Conservation (phyloP, 2,113 vertebrate genomes). For the Apaloderma vittatum region DNA sequence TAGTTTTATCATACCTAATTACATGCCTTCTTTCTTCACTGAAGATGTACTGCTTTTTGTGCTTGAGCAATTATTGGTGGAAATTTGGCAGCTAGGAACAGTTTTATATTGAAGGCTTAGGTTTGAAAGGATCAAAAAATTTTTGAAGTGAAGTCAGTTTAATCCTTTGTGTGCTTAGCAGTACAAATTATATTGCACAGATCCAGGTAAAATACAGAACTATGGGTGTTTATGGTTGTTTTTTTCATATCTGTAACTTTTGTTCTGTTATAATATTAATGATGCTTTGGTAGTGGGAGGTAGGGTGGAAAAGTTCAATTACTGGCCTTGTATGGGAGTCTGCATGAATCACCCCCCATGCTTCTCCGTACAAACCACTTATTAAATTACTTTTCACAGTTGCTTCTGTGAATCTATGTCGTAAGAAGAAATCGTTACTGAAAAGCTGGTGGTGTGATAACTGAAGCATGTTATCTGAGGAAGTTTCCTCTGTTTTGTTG, state of each 20-base stretch:
- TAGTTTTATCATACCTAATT: background rate
- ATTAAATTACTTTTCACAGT: background rate
- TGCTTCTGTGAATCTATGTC: background rate
- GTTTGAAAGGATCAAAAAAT: background rate
- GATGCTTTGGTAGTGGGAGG: background rate
- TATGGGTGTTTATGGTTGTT: background rate
- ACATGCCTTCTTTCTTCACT: background rate
- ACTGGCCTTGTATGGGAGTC: background rate
- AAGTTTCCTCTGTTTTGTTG: background rate
- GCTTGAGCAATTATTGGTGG: background rate
- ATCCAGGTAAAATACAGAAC: background rate
- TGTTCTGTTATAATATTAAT: background rate
- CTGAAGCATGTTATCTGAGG: background rate
- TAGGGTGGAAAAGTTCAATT: background rate
- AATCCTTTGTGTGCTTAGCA: background rate
- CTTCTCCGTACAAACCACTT: background rate
- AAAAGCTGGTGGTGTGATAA: background rate
- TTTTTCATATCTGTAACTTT: accelerated
- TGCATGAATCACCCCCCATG: background rate
- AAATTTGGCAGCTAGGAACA: background rate
- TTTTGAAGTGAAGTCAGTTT: background rate
- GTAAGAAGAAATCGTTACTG: background rate
- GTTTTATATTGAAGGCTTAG: background rate
- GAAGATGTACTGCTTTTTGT: background rate
- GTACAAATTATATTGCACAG: background rate